These are phyloP conservation scores for Cheiracanthium punctorium DNA, from an alignment of 2,888 invertebrate genomes.

Conservation along the genomic window DNA sequence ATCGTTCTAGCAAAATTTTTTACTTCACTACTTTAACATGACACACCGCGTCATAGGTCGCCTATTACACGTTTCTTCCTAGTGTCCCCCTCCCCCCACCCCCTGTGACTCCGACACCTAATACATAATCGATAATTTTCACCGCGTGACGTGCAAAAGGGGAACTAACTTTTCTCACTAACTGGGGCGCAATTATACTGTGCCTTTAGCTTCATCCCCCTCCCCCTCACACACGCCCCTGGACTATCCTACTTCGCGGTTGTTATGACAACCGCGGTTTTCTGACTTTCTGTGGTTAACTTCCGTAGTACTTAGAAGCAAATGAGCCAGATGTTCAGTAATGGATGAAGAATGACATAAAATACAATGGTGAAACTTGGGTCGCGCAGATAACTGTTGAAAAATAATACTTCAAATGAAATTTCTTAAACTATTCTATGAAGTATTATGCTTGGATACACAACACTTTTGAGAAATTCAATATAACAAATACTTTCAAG, in stretches of 20 bases:
- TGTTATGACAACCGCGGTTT: slow-evolving; percentile 17
- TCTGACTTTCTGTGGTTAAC: not conserved
- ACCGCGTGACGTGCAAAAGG: slow-evolving; percentile 23
- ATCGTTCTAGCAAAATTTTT: too few species aligned
- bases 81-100: not conserved
- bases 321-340: slow-evolving; percentile 9
- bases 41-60: not conserved
- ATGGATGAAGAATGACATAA: not conserved
- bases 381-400: too few species aligned
- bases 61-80: not conserved
- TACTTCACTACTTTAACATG: not conserved
- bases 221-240: not conserved
- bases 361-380: too few species aligned
- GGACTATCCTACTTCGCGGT: slow-evolving; percentile 3
- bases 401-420: too few species aligned
- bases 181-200: slow-evolving; percentile 5
- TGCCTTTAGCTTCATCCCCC: too few species aligned
- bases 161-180: slow-evolving; percentile 15
- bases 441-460: too few species aligned
- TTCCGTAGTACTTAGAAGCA: slow-evolving; percentile 10
- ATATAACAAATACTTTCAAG: too few species aligned
- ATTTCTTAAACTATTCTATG: too few species aligned
- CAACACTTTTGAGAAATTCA: too few species aligned
- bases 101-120: not conserved
- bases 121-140: slow-evolving; percentile 44